Percentiles rank a stretch among this genome's conserved stretches.
phyloP scores from a whole-genome alignment of 2,797 vertebrate genomes.

The Rhynchotus rufescens region DNA sequence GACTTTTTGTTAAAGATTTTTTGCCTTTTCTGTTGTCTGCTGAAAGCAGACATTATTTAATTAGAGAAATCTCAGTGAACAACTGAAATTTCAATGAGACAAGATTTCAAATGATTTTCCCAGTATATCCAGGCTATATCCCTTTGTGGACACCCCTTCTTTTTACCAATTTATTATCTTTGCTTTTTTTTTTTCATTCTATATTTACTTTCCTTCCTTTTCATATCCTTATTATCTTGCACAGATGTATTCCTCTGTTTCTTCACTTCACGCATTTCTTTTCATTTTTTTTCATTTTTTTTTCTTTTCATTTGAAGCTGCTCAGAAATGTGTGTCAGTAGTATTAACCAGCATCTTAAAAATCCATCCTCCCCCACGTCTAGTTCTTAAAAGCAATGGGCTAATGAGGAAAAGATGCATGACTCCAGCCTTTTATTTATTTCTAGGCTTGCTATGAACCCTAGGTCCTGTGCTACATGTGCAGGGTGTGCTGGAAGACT shows the following conservation, averaged over 20 bases:
- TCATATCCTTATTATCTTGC: background rate
- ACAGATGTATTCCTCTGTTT: background rate
- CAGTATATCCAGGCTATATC: background rate
- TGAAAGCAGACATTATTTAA: background rate
- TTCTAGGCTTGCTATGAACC: background rate
- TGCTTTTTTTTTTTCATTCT: background rate
- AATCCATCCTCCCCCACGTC: background rate
- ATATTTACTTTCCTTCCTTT: background rate
- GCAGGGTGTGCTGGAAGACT: constrained; percentile 9
- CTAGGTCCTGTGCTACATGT: background rate
- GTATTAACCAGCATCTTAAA: background rate
- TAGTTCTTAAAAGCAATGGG: background rate
- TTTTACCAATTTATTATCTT: background rate
- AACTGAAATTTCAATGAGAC: background rate
- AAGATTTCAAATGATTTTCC: background rate
- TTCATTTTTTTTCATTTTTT: background rate
- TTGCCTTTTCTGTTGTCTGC: background rate
- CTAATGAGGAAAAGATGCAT: constrained; percentile 43
- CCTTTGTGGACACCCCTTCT: background rate
- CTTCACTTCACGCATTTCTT: background rate
- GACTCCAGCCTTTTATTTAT: constrained; percentile 44
- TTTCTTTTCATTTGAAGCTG: background rate
- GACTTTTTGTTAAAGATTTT: background rate
- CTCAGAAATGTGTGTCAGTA: background rate
- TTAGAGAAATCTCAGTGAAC: background rate